A percentile compares a stretch with the other conserved stretches of the same genome.
These are phyloP conservation scores for Ursus arctos DNA, from an alignment of 2,113 vertebrate genomes.

Conservation along the genomic window DNA sequence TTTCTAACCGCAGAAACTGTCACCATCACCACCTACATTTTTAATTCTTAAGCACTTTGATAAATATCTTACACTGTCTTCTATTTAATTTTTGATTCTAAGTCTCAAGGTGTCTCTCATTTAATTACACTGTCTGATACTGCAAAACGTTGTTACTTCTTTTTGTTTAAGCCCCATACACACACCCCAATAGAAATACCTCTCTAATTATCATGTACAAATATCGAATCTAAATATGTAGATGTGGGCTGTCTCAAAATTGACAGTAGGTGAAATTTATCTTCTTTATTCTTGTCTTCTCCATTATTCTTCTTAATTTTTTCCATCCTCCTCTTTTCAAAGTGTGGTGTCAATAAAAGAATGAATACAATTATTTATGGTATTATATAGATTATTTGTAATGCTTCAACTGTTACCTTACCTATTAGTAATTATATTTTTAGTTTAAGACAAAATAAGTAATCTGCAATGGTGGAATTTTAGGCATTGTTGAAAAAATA, in stretches of 20 bases:
- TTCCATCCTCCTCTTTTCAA: neutral
- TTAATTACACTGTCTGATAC: neutral
- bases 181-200: neutral
- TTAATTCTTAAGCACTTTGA: neutral
- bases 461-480: neutral
- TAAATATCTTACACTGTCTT: neutral
- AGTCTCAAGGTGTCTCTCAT: neutral
- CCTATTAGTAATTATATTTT: slow-evolving; percentile 28
- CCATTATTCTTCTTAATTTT: neutral
- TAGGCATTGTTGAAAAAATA: neutral
- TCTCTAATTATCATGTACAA: neutral
- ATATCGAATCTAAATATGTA: neutral
- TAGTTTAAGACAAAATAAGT: slow-evolving; percentile 25
- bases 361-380: slow-evolving; percentile 11
- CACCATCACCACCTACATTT: neutral
- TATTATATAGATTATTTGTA: neutral
- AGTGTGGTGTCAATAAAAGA: neutral
- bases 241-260: neutral
- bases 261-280: neutral
- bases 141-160: neutral
- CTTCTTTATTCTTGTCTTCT: neutral
- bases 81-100: too few relatives aligned
- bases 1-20: neutral
- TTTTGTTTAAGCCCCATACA: neutral
- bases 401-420: neutral